phyloP scores from a whole-genome alignment of 2,888 invertebrate species.

The Habroteleia sp. region DNA sequence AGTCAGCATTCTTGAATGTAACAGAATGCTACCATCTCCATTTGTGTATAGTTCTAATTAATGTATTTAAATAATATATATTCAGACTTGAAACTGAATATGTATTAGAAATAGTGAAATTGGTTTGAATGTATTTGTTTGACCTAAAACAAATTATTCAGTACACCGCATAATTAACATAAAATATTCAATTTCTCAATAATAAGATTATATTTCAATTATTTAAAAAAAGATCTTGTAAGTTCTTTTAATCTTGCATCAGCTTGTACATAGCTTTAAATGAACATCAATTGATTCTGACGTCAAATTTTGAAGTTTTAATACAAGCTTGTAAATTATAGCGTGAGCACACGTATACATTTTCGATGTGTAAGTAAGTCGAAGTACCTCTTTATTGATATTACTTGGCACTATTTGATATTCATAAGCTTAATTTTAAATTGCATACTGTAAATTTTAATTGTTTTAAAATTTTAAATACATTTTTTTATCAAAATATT shows the following conservation, averaged over 20 bases:
- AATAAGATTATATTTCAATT: slow-evolving; percentile 17
- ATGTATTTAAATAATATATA: no score
- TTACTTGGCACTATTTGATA: slow-evolving; percentile 26
- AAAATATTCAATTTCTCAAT: not conserved
- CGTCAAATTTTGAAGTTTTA: slow-evolving; percentile 62
- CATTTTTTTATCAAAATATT: no score
- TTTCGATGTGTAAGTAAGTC: slow-evolving; percentile 37
- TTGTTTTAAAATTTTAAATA: no score
- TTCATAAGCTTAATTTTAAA: no score
- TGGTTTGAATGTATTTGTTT: no score
- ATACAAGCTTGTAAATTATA: slow-evolving; percentile 47
- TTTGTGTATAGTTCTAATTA: no score
- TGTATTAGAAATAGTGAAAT: no score
- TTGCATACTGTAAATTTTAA: no score
- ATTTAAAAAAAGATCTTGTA: slow-evolving; percentile 42
- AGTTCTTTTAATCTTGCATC: slow-evolving; percentile 57
- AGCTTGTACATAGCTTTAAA: slow-evolving; percentile 52
- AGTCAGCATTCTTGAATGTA: no score
- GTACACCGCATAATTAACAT: no score
- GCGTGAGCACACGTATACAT: slow-evolving; percentile 4
- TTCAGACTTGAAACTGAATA: no score
- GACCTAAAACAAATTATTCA: not conserved
- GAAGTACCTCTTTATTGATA: slow-evolving; percentile 39
- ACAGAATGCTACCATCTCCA: no score
- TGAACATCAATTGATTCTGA: slow-evolving; percentile 59